Evolutionary conservation across 2,113 vertebrate genomes (phyloP), one percentile per base, ranked within the genome.

Genomic region (Hemichromis elongatus): DNA sequence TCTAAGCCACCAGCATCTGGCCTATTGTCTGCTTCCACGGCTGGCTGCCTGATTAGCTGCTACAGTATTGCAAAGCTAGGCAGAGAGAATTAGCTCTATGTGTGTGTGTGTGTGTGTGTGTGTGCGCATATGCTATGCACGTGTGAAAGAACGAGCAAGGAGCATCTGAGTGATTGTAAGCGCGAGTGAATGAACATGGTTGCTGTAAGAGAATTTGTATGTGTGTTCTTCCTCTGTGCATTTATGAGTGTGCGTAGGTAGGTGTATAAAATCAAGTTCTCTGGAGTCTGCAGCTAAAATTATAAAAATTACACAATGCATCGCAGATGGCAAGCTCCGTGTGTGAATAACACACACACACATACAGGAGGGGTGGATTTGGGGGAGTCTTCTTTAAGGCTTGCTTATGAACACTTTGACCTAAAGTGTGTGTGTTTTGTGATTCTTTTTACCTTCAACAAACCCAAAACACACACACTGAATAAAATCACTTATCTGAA

Each of bases 1-100:
- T 89, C 75, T 87, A 77, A 93, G 91, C 94, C 88, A 88, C 79
- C 86, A 93, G 91, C 93, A 94, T 93, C 93, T 94, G 94, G 92
- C 88, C 90, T 59, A 91, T 93, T 94, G 93, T 94, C 87, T 93
- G 86, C 77, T 77, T 86, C 88, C 86, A 89, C 79, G 92, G 92
- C 91, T 90, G 91, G 90, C 86, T 93, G 92, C 88, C 88, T 91
- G 89, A 94, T 95, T 92, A 94, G 94, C 92, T 90, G 89, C 92
- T 82, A 86, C 68, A 77, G 63, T 83, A 80, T 77, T 81, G 85
- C 85, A 90, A 87, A 83, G 78, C 82, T 78, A 84, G 37, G 86
- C 80, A 63, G 52, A 79, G 61, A 90, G 80, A 90, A 92, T 91
- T 83, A 92, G 77, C 81, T 85, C 6, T 56, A 35, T 33, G 55